Percentiles rank a stretch among this genome's conserved stretches.
These are phyloP conservation scores for Bombus soroeensis DNA, from an alignment of 1,140 invertebrate species.

Conservation along the genomic window DNA sequence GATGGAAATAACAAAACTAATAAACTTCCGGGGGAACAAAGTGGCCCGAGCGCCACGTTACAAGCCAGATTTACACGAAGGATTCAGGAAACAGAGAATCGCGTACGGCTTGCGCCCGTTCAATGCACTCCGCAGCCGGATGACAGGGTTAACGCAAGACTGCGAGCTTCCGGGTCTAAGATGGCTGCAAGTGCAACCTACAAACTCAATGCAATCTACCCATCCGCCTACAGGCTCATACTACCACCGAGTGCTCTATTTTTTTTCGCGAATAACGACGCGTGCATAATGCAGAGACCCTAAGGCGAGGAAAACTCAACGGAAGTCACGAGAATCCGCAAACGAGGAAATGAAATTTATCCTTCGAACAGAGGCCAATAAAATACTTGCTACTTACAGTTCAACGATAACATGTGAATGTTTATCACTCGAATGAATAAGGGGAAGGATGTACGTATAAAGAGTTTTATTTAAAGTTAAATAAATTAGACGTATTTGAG, in stretches of 20 bases:
- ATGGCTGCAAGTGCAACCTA: background rate
- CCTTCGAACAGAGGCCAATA: background rate
- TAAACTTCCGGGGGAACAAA: slow-evolving; percentile 33
- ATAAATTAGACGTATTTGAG: too few relatives aligned
- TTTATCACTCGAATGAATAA: background rate
- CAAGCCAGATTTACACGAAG: slow-evolving; percentile 28
- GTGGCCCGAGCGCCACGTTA: slow-evolving; percentile 6
- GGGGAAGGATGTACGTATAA: background rate
- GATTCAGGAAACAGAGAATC: slow-evolving; percentile 25
- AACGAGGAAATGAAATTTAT: slow-evolving; percentile 25
- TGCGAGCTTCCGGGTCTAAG: background rate
- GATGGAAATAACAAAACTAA: slow-evolving; percentile 52
- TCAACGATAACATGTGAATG: background rate
- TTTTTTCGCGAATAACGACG: background rate
- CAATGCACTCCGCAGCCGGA: slow-evolving; percentile 12
- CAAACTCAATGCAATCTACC: slow-evolving; percentile 8
- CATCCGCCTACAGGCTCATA: too few relatives aligned
- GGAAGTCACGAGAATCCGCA: background rate
- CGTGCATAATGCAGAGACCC: background rate
- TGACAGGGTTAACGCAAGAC: slow-evolving; percentile 35
- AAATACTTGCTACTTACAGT: background rate
- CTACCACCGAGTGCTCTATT: background rate
- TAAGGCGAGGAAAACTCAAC: background rate
- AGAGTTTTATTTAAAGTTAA: too few relatives aligned
- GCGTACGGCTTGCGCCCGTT: slow-evolving; percentile 35